These are phyloP conservation scores for Rhorus exstirpatorius DNA, from an alignment of 2,888 invertebrate genomes.

Conservation along the genomic window DNA sequence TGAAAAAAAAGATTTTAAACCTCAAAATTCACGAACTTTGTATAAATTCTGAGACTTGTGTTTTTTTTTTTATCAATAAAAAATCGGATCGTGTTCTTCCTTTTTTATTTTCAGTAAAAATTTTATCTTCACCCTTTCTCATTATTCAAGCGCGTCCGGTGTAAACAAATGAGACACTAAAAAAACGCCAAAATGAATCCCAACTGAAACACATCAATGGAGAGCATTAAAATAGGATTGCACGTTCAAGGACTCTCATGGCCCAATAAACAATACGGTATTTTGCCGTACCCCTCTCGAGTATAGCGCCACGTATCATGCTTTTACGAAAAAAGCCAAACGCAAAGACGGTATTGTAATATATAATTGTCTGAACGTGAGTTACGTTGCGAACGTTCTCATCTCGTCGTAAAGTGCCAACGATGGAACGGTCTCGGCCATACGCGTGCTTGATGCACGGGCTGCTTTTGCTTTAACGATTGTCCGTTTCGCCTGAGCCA, in stretches of 20 bases:
- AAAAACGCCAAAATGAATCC: background rate
- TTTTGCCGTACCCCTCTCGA: constrained; percentile 45
- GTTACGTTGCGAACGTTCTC: constrained; percentile 78
- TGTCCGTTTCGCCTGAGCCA: constrained; percentile 59
- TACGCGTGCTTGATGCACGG: constrained; percentile 34
- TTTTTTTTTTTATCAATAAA: too few species aligned
- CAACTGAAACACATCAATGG: background rate
- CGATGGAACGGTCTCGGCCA: constrained; percentile 29
- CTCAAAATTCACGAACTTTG: too few species aligned
- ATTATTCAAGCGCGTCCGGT: background rate
- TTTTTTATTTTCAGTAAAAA: background rate
- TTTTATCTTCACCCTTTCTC: background rate
- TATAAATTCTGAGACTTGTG: too few species aligned
- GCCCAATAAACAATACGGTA: constrained; percentile 47
- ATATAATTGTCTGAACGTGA: constrained; percentile 81
- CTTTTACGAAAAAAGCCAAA: constrained; percentile 74
- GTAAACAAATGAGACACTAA: background rate
- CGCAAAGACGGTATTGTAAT: constrained; percentile 78
- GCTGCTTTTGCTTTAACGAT: constrained; percentile 68
- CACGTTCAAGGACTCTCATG: constrained; percentile 30
- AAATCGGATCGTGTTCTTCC: too few species aligned
- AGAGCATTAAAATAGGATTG: constrained; percentile 3
- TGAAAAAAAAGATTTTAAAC: too few species aligned
- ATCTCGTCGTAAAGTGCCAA: constrained; percentile 77
- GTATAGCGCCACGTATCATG: constrained; percentile 31